Evolutionary conservation across 2,888 invertebrate species (phyloP), one percentile per base, ranked within the genome.

Genomic region (Erebia ligea): DNA sequence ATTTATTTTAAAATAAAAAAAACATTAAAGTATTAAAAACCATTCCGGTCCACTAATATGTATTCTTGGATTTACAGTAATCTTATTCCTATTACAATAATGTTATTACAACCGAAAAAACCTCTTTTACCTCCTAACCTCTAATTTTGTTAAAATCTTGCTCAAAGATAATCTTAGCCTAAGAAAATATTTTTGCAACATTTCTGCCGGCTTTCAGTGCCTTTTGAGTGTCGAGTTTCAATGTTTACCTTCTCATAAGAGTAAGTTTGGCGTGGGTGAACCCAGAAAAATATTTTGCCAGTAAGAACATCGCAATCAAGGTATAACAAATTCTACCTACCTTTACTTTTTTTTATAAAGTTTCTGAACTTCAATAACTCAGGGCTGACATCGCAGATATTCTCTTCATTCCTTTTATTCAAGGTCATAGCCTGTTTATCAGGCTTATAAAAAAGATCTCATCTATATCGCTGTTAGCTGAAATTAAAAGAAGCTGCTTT

Each of bases 221-320:
- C 34, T 50, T 59, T 64, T 40, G 34, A 52, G 52, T 54, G 52
- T 54, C 54, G 52, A 52, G 8, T 64, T 64, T 64, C 54, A 52
- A 19, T 64, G 64, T 64, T 64, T 54, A 50, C 21, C 64, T 64
- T 52, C 34, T 34, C 34, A 54, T 64, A 64, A 25, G n/a, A 50
- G 63, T 50, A 10, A 52, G 52, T 34, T 64, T 64, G 54, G n/a
- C 64, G 34, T 52, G 52, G 52, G 54, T 54, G 15, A 10, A n/a
- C 40, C 64, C n/a, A 40, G 64, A 54, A 64, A 64, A 64, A 52
- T 54, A 64, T 64, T 64, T 2, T 17, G 34, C 34, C n/a, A 61
- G n/a, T 15, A 21, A 21, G 15, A 62, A 15, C 25, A 21, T 40
- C 11, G 57, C 15, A 58, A 8, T 25, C 21, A 25, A 57, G 10